These are phyloP conservation scores for Euphydryas editha DNA, from an alignment of 2,888 invertebrate genomes.

Conservation along the genomic window DNA sequence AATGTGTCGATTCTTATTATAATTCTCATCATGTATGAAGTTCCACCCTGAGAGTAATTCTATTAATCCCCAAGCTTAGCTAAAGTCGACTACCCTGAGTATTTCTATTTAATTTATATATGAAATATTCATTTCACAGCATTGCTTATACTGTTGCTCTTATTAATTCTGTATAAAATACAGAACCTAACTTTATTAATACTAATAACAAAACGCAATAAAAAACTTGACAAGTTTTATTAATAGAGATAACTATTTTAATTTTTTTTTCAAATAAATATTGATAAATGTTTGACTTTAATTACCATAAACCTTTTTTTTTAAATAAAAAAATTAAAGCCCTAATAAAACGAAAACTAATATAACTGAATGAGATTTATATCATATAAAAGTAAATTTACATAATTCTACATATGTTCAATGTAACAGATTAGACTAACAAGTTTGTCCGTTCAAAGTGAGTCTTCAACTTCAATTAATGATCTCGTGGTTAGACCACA, in stretches of 20 bases:
- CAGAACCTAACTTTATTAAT: not conserved
- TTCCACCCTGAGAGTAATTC: conserved; percentile 8
- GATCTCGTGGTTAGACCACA: conserved; percentile 56
- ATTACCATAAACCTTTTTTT: too few relatives aligned
- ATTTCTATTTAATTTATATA: not conserved
- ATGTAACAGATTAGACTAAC: conserved; percentile 15
- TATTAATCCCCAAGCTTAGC: conserved; percentile 2
- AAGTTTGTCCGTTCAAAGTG: conserved; percentile 21
- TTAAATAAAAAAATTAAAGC: too few relatives aligned
- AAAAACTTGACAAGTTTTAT: too few relatives aligned
- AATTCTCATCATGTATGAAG: conserved; percentile 7
- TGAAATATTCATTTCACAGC: not conserved
- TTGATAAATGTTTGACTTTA: too few relatives aligned
- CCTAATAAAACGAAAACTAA: not conserved
- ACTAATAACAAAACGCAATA: too few relatives aligned
- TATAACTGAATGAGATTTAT: not conserved
- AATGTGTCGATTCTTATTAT: conserved; percentile 9
- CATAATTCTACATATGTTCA: not conserved
- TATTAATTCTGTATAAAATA: not conserved
- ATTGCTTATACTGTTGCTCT: not conserved
- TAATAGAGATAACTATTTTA: too few relatives aligned
- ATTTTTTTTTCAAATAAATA: too few relatives aligned
- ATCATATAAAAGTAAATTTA: not conserved
- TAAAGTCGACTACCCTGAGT: not conserved
- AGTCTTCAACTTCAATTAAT: conserved; percentile 62